Conservation (phyloP, 2,113 vertebrate genomes). For the Dissostichus mawsoni region DNA sequence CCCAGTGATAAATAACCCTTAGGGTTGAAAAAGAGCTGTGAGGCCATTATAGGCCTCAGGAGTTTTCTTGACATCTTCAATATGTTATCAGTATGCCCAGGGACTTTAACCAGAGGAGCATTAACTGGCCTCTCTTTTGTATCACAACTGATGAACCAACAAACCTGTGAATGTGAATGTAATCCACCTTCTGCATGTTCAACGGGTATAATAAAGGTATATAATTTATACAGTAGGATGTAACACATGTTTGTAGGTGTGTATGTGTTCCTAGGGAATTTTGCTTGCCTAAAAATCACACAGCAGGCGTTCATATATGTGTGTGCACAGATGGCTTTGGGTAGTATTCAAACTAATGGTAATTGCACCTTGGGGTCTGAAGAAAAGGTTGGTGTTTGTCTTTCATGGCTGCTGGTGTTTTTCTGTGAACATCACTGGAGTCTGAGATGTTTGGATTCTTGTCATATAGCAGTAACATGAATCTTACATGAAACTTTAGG, state of each 20-base stretch:
- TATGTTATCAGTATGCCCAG: conserved; percentile 77
- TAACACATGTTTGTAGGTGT: neutral
- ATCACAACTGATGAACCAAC: conserved; percentile 38
- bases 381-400: conserved; percentile 15
- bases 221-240: neutral
- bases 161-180: conserved; percentile 16
- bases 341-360: conserved; percentile 19
- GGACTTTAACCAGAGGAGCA: conserved; percentile 56
- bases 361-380: conserved; percentile 14
- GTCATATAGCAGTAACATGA: neutral
- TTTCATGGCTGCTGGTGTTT: conserved; percentile 9
- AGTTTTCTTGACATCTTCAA: conserved; percentile 82
- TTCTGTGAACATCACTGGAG: conserved; percentile 18
- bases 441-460: conserved; percentile 18
- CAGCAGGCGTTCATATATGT: neutral
- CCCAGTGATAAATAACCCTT: conserved; percentile 83
- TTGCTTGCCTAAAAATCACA: neutral
- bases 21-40: conserved; percentile 83
- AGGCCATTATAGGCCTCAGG: conserved; percentile 79
- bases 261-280: neutral
- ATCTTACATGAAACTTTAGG: neutral
- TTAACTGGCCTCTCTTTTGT: conserved; percentile 55
- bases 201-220: neutral
- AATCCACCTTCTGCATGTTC: conserved; percentile 5
- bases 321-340: conserved; percentile 50